Base-by-base conservation (phyloP, 2,113 vertebrate species). In the Oreochromis niloticus region DNA sequence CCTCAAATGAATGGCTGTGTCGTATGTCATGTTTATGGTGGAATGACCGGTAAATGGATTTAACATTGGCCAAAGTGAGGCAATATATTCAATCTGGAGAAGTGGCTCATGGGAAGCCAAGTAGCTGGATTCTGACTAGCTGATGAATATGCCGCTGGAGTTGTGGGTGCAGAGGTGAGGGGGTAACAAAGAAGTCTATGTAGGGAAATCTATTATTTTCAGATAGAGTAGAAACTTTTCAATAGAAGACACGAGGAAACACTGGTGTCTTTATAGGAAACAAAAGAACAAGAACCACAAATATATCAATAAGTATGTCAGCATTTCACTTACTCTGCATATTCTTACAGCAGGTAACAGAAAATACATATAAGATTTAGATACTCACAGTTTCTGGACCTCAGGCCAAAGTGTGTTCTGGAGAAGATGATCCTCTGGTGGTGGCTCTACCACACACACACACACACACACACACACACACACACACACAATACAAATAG, bases 341-440 rank as follows among this genome's bases (percentile, higher is more conserved):
- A 27, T 4, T 27, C 27, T 27, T 34, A 57, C 54, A 80, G 4
- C 34, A 41, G 16, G 16, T 48, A 75, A 48, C 14, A 11, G 43
- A 24, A 68, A 52, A 66, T 5, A 56, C 11, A 83, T 13, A 24
- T 48, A 19, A 41, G 50, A 55, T 32, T 81, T 61, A 9, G 66
- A 75, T 79, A 97, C 99, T 98, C 96, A 99, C 99, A 99, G 92
- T 92, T 99, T 99, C 93, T 99, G 98, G 93, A 99, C 96, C 95
- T 99, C 99, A 50, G 98, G 98, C 99, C 99, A 99, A 63, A 99
- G 95, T 4, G 98, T 99, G 94, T 99, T 99, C 95, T 99, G 99
- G 83, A 99, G 96, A 88, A 99, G 97, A 91, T 99, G 97, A 95
- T 99, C 98, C 90, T 99, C 99, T 85, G 98, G 97, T 27, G 99